phyloP scores from a whole-genome alignment of 2,113 vertebrate genomes.

The Ahaetulla prasina region DNA sequence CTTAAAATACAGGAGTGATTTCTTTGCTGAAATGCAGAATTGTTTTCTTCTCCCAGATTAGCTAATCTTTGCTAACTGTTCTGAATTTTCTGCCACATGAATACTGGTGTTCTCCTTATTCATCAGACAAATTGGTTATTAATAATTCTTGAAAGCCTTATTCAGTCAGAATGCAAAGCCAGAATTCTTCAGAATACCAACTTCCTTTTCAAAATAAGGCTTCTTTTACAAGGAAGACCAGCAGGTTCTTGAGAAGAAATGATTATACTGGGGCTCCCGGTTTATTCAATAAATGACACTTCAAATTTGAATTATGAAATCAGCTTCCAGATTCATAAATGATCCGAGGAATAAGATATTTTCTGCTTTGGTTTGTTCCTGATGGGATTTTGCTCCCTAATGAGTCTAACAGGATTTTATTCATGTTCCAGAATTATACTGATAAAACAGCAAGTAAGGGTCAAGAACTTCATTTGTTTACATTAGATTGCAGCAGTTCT shows the following conservation, averaged over 20 bases:
- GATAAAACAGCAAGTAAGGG: background rate
- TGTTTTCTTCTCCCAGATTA: background rate
- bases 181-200: background rate
- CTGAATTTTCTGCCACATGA: background rate
- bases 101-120: background rate
- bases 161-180: background rate
- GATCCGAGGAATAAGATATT: background rate
- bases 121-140: background rate
- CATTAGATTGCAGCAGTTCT: background rate
- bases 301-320: background rate
- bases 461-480: background rate
- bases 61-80: background rate
- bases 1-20: background rate
- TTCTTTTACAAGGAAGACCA: background rate
- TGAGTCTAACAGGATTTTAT: background rate
- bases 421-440: background rate
- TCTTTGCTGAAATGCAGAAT: background rate
- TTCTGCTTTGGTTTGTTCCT: background rate
- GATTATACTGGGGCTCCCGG: background rate
- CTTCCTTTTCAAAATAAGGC: background rate
- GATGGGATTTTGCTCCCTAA: background rate
- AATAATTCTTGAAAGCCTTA: background rate
- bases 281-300: background rate
- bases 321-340: background rate
- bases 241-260: background rate